Evolutionary conservation across 1,140 invertebrate species (phyloP), one percentile per base, ranked within the genome.

Genomic region (Linepithema humile): DNA sequence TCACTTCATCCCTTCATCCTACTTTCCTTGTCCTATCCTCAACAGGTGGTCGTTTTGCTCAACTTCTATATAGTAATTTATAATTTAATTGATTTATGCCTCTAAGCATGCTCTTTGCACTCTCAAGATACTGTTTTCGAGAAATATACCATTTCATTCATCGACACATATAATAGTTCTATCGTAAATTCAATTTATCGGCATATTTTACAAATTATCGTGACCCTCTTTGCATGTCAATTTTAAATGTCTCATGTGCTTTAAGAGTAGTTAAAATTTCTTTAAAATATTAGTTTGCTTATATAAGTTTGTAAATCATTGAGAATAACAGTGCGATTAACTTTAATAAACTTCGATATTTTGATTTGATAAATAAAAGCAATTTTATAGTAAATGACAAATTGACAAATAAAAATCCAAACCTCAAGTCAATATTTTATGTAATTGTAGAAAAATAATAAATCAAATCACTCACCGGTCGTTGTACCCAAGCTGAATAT

Each of bases 1-100:
- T 90, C 59, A 86, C 85, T 92, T 91, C 89, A 91, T 88, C 89
- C 89, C 92, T 91, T 90, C 89, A 85, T 86, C 88, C 91, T 89
- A 89, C 87, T 91, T 90, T 87, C 84, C 88, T 91, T 86, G 74
- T 83, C 86, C 85, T 85, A 69, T 84, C 85, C 88, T 93, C 94
- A 94, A 94, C 94, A 94, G 93, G 94, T 94, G 93, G 93, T 91
- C 91, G 93, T 93, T 94, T 92, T 91, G 88, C 91, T 91, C 90
- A 91, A 92, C 90, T 93, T 92, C 91, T 92, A 93, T 93, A 93
- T 92, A 91, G 92, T 92, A 93, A 93, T 94, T 93, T 93, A 94
- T 93, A 93, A 93, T 94, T 93, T 91, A 94, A 93, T 93, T 93
- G 92, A 94, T 94, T 92, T 93, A 90, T 91, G 78, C 85, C 59